Evolutionary conservation across 2,113 vertebrate genomes (phyloP), one percentile per base, ranked within the genome.

Genomic region (Planiliza haematocheilus): DNA sequence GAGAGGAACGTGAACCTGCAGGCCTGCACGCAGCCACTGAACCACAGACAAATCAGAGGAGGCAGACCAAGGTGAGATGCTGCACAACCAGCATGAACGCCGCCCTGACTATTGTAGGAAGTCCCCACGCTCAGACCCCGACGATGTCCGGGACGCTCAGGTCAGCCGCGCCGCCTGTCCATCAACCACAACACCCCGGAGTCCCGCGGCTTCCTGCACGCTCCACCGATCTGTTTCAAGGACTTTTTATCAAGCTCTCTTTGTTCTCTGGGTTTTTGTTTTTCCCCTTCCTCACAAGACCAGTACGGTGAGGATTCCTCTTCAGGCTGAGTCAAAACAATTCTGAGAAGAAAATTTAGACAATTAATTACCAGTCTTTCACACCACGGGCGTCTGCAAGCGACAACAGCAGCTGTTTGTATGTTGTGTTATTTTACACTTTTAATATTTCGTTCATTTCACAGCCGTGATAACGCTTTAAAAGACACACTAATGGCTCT

Each of bases 141-240:
- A 21, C 1, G 0, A 42, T 41, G 74, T 57, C 37, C 42, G 21
- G 65, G 55, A 52, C 50, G 53, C 61, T 72, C 37, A 57, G 65
- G 59, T 88, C 73, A 78, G 18, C 66, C 14, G 42, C 12, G 42
- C 55, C 14, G 56, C 73, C 41, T 69, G 83, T 70, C 77, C 49
- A 57, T 77, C 60, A 51, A 71, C 64, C 74, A 38, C n/a, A 8
- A 13, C 16, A 13, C 37, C 17, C 20, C n/a, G 38, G 5, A 59
- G 37, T 50, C 64, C 42, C 14, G 66, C 21, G 21, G 16, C 20
- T 61, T 18, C 53, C 72, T 68, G 34, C 64, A 53, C 12, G 16
- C 71, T 56, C 61, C 41, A 43, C 18, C 50, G 46, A 10, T 60
- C 42, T 39, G 41, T 10, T 38, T 69, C 61, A 38, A 70, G 51